phyloP scores from a whole-genome alignment of 1,140 invertebrate species.

The Andrena cerasifolii region DNA sequence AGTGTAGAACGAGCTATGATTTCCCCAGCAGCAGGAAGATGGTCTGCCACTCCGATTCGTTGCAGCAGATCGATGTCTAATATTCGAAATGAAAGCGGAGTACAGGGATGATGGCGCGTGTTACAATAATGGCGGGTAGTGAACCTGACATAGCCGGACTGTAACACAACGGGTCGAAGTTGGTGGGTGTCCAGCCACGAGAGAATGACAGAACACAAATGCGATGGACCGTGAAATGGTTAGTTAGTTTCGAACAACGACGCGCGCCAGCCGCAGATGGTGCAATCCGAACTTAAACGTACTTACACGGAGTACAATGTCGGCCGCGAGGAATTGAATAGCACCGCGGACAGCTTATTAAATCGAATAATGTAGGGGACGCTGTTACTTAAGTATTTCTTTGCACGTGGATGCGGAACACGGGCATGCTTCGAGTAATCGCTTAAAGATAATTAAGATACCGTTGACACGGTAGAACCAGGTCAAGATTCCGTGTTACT shows the following conservation, averaged over 20 bases:
- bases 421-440: not conserved
- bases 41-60: too few relatives aligned
- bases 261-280: slow-evolving; percentile 27
- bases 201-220: slow-evolving; percentile 36
- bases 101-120: slow-evolving; percentile 37
- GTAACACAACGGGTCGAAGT: slow-evolving; percentile 51
- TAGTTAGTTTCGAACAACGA: slow-evolving; percentile 50
- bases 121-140: slow-evolving; percentile 59
- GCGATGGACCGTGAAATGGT: slow-evolving; percentile 36
- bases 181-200: slow-evolving; percentile 44
- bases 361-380: slow-evolving; percentile 3
- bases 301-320: not conserved
- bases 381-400: not conserved
- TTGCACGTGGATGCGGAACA: not conserved
- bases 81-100: slow-evolving; percentile 50
- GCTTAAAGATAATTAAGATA: not conserved
- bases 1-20: not conserved
- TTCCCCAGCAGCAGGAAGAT: not conserved
- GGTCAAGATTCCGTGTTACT: too few relatives aligned
- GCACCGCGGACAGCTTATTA: not conserved
- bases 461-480: not conserved
- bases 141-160: slow-evolving; percentile 40
- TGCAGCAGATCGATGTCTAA: slow-evolving; percentile 57
- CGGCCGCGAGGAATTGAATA: slow-evolving; percentile 19
- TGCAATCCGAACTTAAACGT: slow-evolving; percentile 45